Base-by-base conservation (phyloP, 1,140 invertebrate species). In the Antheraea mylitta region DNA sequence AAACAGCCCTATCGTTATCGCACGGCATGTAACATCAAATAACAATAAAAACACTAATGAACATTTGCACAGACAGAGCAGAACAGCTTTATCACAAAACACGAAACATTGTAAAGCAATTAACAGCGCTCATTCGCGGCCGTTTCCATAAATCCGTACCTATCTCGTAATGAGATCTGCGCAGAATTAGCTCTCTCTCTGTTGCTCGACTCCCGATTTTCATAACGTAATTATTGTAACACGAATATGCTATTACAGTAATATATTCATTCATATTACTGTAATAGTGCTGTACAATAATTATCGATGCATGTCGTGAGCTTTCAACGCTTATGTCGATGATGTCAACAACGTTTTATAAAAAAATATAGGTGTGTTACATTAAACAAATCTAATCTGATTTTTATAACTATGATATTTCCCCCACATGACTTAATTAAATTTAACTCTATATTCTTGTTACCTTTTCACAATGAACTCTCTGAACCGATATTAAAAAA, bases 101-200 rank as follows among this genome's bases (percentile, higher is more conserved):
- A n/a, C 22, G 61, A 30, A 38, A 72, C 70, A 72, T 62, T 65
- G 67, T 68, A 68, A 68, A 68, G 70, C 67, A 66, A 72, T 72
- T 72, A 72, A 59, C 66, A 68, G 38, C 66, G 69, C 65, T 67
- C 60, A 64, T 71, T 64, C 66, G 42, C 22, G 63, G 19, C 70
- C 70, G 67, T 68, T 72, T 68, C 62, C 70, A 72, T 72, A 72
- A 72, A 72, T 72, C 64, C 58, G 42, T 7, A 62, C 19, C 18
- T 68, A 72, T 72, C 70, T 59, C 42, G 11, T 72, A 72, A 72
- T 68, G 70, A 72, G 67, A 72, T 72, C 66, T 72, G 68, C 63
- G 58, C 37, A 67, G 68, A 72, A 72, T 72, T 72, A 72, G 70
- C 70, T 68, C 66, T 30, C 22, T 30, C 22, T 10, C 65, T 65